Evolutionary conservation across 1,140 invertebrate genomes (phyloP), one percentile per base, ranked within the genome.

Genomic region (Nasonia longicornis): DNA sequence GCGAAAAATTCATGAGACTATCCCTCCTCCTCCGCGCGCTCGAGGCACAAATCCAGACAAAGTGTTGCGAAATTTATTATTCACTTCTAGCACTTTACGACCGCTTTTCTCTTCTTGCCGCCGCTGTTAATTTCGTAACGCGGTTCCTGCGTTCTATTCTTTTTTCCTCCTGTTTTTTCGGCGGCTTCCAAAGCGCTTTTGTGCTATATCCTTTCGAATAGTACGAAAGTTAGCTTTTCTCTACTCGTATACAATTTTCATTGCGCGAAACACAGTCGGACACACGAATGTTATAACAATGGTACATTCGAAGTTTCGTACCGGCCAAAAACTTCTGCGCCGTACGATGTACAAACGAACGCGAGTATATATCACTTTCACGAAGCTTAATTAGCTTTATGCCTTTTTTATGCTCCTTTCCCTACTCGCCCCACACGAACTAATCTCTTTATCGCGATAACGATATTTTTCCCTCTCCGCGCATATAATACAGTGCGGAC

Each of bases 11-110:
- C 45, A 48, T 16, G 45, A 48, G 12, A 10, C 45, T 48, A 26
- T 26, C 26, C 26, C 26, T 26, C 26, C 45, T 7, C 38, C 10
- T 42, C 8, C 38, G 7, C 7, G 1, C 0, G 38, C 38, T 42
- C 8, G 10, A 16, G 2, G 14, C 2, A 48, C 45, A 64, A 64
- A 22, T 64, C 20, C 63, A 11, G 63, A 64, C 63, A 22, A 64
- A 64, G 63, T n/a, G 63, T 64, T n/a, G 64, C 26, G 64, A 67
- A 67, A 67, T 67, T 67, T 67, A 29, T 67, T 31, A 67, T 16
- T 67, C 22, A 67, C 8, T 64, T 22, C 63, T 12, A n/a, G 22
- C 63, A 16, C 63, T 67, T 67, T 67, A 67, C 11, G 11, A 31
- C 6, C 64, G 64, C 8, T 10, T 58, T 58, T 42, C 38, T 42